Evolutionary conservation across 2,797 vertebrate genomes (phyloP), one percentile per base, ranked within the genome.

Genomic region (Parotocinclus haroldoi): DNA sequence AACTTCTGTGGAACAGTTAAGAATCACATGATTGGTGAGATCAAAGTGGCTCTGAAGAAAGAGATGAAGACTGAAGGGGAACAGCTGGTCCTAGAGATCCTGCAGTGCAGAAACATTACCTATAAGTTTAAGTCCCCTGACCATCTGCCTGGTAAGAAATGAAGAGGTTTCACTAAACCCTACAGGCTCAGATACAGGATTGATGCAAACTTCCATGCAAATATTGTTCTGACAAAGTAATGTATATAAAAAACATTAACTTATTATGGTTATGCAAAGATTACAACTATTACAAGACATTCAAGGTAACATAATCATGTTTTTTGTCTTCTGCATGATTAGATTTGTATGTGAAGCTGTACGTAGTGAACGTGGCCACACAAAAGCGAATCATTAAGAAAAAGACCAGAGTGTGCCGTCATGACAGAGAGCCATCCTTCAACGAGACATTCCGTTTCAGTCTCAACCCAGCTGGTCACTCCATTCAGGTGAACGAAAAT

Each of bases 41-140:
- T 95, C 67, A 95, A 94, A 84, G 90, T 95, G 81, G 92, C 93
- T 17, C 58, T 95, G 81, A 95, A 95, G 81, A 95, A 91, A 63
- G 93, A 95, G 83, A 92, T 94, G 91, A 95, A 95, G 82, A 94
- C 93, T 61, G 93, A 95, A 72, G 93, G 93, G 73, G 93, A 95
- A 75, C 93, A 94, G 73, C 80, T 95, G 66, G 90, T 92, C 67
- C 91, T 95, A 75, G 93, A 95, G 85, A 91, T 95, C 54, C 90
- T 95, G 72, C 93, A 95, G 60, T 95, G 93, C 80, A 91, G 93
- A 82, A 95, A 95, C 78, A 95, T 95, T 68, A 95, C 93, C 70
- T 94, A 93, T 83, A 99, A 98, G 83, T 99, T 99, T 88, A 99
- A 99, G 87, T 96, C 95, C 77, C 95, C 96, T 17, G 96, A 99